Evolutionary conservation across 2,888 invertebrate species (phyloP).

Genomic region (Rotaria macrura): DNA sequence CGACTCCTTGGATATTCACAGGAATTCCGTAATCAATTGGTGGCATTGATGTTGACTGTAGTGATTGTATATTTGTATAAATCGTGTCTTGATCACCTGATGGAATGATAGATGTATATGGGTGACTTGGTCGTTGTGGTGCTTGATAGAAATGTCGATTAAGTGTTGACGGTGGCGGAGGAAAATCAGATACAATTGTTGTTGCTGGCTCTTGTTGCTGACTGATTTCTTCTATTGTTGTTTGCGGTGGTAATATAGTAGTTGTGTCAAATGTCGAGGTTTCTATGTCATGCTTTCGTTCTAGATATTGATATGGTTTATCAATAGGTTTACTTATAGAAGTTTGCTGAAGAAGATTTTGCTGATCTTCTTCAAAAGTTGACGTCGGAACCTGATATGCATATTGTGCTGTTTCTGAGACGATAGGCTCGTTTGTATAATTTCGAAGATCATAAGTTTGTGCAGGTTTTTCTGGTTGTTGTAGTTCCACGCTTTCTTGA

Average conservation of each 20-base stretch:
- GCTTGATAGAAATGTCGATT: neutral
- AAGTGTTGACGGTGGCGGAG: neutral
- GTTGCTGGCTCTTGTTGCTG: neutral
- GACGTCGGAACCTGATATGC: neutral
- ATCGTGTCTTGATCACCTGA: neutral
- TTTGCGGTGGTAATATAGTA: neutral
- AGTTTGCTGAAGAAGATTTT: neutral
- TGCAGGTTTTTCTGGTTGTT: neutral
- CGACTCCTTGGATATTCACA: neutral
- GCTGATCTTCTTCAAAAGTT: neutral
- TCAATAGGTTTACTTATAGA: neutral
- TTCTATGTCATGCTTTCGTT: neutral
- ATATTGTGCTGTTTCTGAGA: neutral
- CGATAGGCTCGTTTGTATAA: neutral
- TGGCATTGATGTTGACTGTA: neutral
- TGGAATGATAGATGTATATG: neutral
- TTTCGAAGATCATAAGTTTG: neutral
- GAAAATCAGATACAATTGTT: neutral
- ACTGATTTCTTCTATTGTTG: neutral
- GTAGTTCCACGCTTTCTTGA: neutral
- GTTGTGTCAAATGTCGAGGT: neutral
- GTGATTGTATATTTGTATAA: neutral
- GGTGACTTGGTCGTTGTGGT: neutral
- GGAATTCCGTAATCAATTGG: neutral
- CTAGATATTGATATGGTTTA: neutral